Conservation (phyloP, 2,888 invertebrate genomes). For the Parthenolecanium corni region DNA sequence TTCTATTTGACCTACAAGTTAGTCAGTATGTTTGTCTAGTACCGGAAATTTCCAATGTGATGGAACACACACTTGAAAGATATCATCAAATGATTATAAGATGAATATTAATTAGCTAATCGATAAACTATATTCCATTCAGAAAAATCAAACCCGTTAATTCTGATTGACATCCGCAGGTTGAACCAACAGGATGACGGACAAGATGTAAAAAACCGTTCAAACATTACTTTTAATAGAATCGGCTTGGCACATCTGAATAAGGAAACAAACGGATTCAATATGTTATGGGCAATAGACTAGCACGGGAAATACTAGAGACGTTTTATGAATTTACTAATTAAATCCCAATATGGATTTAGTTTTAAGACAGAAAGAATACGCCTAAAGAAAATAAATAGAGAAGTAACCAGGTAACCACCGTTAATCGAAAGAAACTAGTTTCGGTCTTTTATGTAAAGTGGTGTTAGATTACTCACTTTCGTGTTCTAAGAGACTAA, state of each 20-base stretch:
- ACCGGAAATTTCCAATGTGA: too few relatives aligned
- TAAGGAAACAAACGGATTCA: not conserved
- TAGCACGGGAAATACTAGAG: not conserved
- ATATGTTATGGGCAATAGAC: not conserved
- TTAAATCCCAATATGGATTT: not conserved
- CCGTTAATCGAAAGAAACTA: not conserved
- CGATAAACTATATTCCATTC: too few relatives aligned
- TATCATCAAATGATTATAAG: too few relatives aligned
- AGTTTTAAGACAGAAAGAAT: not conserved
- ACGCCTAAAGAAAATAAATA: too few relatives aligned
- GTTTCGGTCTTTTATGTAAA: not conserved
- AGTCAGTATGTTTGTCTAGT: too few relatives aligned
- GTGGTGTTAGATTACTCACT: not conserved
- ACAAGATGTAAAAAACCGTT: not conserved
- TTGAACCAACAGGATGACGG: too few relatives aligned
- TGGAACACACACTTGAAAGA: too few relatives aligned
- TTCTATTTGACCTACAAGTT: too few relatives aligned
- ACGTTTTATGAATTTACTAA: not conserved
- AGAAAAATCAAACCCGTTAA: too few relatives aligned
- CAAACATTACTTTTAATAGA: not conserved
- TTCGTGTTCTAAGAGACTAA: not conserved
- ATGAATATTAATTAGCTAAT: too few relatives aligned
- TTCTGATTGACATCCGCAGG: too few relatives aligned
- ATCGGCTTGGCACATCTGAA: not conserved
- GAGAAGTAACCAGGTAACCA: not conserved